Percentiles rank a stretch among this genome's conserved stretches.
phyloP scores from a whole-genome alignment of 1,140 invertebrate genomes.

The Drosophila lacertosa region DNA sequence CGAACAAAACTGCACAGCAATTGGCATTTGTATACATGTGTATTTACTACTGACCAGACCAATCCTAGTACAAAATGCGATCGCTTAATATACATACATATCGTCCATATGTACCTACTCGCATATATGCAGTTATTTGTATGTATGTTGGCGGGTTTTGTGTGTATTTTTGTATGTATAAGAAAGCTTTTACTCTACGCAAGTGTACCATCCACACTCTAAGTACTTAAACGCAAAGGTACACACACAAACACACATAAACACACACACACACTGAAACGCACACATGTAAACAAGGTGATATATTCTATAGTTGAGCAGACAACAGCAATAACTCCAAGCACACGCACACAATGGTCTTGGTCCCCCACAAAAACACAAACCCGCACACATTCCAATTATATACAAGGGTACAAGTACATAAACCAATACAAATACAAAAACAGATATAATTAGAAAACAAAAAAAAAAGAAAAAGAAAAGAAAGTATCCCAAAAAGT shows the following conservation, averaged over 20 bases:
- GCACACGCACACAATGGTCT: conserved; percentile 10
- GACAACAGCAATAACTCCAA: conserved; percentile 13
- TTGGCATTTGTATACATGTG: conserved; percentile 29
- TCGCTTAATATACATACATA: neutral
- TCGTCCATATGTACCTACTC: conserved; percentile 1
- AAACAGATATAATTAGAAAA: neutral
- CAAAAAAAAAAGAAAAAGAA: too few relatives aligned
- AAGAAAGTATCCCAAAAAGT: neutral
- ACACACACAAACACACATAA: conserved; percentile 8
- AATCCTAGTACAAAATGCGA: neutral
- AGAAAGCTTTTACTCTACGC: neutral
- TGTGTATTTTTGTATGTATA: neutral
- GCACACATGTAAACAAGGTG: conserved; percentile 18
- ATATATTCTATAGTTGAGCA: conserved; percentile 2
- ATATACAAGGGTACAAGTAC: conserved; percentile 2
- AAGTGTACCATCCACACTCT: neutral
- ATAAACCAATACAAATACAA: conserved; percentile 10
- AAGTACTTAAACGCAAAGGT: neutral
- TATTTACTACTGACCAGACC: neutral
- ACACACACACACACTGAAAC: conserved; percentile 5
- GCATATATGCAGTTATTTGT: neutral
- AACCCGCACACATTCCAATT: neutral
- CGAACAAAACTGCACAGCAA: neutral
- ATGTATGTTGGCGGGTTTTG: neutral
- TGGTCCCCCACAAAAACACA: conserved; percentile 7